Conservation (phyloP, 2,797 vertebrate species). For the Bradypus variegatus region DNA sequence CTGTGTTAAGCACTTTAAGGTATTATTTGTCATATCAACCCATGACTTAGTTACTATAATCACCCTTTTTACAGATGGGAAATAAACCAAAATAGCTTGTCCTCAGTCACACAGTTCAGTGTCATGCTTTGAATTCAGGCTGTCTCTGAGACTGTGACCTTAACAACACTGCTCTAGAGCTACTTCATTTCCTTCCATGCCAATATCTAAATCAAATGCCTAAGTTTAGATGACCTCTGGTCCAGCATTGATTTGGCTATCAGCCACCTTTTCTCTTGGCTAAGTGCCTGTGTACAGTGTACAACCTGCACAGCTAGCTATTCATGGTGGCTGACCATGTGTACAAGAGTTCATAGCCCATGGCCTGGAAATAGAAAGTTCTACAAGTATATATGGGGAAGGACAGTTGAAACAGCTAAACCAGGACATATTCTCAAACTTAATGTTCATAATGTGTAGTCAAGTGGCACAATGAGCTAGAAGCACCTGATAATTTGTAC, state of each 20-base stretch:
- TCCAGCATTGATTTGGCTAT: no score
- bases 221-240: not conserved
- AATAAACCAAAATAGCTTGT: not conserved
- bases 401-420: not conserved
- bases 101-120: not conserved
- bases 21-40: not conserved
- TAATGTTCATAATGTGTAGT: not conserved
- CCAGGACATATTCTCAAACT: not conserved
- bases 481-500: not conserved
- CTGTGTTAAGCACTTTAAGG: not conserved
- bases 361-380: not conserved
- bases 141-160: not conserved
- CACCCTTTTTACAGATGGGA: not conserved
- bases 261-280: not conserved
- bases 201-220: not conserved
- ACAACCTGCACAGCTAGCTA: not conserved
- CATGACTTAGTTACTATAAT: not conserved
- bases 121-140: not conserved
- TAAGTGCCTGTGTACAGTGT: not conserved
- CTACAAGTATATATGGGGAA: not conserved
- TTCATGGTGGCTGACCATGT: not conserved
- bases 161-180: not conserved
- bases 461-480: not conserved
- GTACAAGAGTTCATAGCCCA: accelerated
- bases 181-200: not conserved